These are phyloP conservation scores for Cataglyphis livida DNA, from an alignment of 2,888 invertebrate species.

Conservation along the genomic window DNA sequence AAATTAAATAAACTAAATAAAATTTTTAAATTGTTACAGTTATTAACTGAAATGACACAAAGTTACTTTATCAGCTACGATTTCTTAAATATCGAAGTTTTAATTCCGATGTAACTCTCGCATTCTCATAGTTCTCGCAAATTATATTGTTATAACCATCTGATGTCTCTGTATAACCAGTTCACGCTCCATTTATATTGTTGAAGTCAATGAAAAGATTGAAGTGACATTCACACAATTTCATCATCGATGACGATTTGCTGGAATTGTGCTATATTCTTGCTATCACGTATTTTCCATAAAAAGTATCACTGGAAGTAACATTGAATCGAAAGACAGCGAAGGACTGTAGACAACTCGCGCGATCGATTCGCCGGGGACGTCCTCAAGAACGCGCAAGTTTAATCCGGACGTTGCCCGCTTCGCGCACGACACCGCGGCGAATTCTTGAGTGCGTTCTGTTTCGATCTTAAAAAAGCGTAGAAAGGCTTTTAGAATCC, in stretches of 20 bases:
- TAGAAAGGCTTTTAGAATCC: conserved; percentile 21
- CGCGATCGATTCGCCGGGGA: conserved; percentile 38
- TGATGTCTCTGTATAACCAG: conserved; percentile 1
- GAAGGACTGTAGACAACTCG: conserved; percentile 36
- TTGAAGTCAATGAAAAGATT: conserved; percentile 40
- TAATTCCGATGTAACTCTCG: neutral
- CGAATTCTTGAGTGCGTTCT: conserved; percentile 26
- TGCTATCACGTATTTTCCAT: neutral
- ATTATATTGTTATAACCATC: conserved; percentile 20
- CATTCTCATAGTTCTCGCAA: conserved; percentile 23
- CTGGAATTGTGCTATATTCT: neutral
- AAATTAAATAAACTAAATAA: neutral
- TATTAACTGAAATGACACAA: neutral
- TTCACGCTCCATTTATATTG: conserved; percentile 18
- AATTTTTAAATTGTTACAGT: neutral
- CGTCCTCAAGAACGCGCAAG: conserved; percentile 34
- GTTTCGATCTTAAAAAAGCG: conserved; percentile 41
- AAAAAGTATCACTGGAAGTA: neutral
- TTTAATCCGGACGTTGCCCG: conserved; percentile 41
- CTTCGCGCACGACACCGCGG: conserved; percentile 24
- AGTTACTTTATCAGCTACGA: neutral
- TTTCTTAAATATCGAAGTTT: neutral
- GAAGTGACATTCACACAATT: neutral
- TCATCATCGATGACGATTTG: conserved; percentile 4
- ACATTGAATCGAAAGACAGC: conserved; percentile 24